phyloP scores from a whole-genome alignment of 2,113 vertebrate genomes.

The Equus przewalskii region DNA sequence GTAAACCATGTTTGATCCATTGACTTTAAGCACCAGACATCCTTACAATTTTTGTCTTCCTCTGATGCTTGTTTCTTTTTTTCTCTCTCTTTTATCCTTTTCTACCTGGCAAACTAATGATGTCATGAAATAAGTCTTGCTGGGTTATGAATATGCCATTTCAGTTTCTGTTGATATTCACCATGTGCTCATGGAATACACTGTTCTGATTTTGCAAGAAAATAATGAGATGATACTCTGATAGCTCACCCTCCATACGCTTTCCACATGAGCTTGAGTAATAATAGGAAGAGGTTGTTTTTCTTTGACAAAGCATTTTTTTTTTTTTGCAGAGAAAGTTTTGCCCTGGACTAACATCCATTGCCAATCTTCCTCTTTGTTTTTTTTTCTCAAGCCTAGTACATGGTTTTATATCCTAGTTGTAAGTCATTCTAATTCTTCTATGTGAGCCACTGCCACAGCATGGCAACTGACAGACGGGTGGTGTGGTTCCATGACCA shows the following conservation, averaged over 20 bases:
- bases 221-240: neutral
- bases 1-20: conserved; percentile 19
- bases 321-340: too few relatives aligned
- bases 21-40: neutral
- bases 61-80: neutral
- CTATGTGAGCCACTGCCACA: too few relatives aligned
- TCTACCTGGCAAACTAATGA: neutral
- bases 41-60: neutral
- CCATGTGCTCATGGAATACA: neutral
- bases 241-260: neutral
- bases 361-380: too few relatives aligned
- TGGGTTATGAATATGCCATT: neutral
- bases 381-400: too few relatives aligned
- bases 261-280: neutral
- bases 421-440: too few relatives aligned
- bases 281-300: neutral
- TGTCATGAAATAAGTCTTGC: neutral
- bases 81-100: neutral
- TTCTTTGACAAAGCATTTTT: conserved; percentile 46
- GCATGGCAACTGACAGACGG: too few relatives aligned
- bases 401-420: too few relatives aligned
- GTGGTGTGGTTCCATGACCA: too few relatives aligned
- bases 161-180: conserved; percentile 1
- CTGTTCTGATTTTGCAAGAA: neutral
- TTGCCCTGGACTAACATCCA: too few relatives aligned